Percentiles rank a stretch among this genome's conserved stretches.
These are phyloP conservation scores for Meiosimyza platycephala DNA, from an alignment of 2,888 invertebrate genomes.

Conservation along the genomic window DNA sequence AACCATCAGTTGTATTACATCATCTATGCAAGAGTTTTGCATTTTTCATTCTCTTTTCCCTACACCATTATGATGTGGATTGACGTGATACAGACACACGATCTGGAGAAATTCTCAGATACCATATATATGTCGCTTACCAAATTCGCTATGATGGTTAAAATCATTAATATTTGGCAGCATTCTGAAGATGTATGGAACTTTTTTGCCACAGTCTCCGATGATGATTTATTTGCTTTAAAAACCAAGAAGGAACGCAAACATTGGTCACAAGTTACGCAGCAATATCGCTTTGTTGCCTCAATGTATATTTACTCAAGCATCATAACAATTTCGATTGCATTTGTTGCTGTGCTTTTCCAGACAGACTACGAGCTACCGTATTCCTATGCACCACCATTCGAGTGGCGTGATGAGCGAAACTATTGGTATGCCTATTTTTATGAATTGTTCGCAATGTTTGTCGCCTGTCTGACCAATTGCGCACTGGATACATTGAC, in stretches of 20 bases:
- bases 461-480: slow-evolving; percentile 53
- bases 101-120: slow-evolving; percentile 55
- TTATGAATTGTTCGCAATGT: slow-evolving; percentile 56
- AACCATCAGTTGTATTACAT: background rate
- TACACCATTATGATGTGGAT: slow-evolving; percentile 56
- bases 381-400: slow-evolving; percentile 58
- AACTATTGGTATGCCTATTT: slow-evolving; percentile 52
- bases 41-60: slow-evolving; percentile 52
- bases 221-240: slow-evolving; percentile 43
- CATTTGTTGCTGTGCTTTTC: slow-evolving; percentile 46
- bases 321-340: slow-evolving; percentile 36
- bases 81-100: slow-evolving; percentile 51
- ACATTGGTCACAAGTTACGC: slow-evolving; percentile 50
- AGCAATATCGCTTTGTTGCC: slow-evolving; percentile 44
- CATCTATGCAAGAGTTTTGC: slow-evolving; percentile 43
- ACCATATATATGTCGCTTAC: slow-evolving; percentile 59
- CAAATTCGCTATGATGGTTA: slow-evolving; percentile 52
- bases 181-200: slow-evolving; percentile 43
- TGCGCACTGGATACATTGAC: slow-evolving; percentile 52
- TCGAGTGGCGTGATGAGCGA: slow-evolving; percentile 52
- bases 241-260: slow-evolving; percentile 45
- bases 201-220: slow-evolving; percentile 49
- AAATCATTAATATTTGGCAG: slow-evolving; percentile 56
- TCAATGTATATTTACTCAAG: slow-evolving; percentile 43
- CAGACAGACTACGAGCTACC: slow-evolving; percentile 51